These are phyloP conservation scores for Paracentrotus lividus DNA, from an alignment of 53 echinoderm and acorn worm species.

Conservation along the genomic window DNA sequence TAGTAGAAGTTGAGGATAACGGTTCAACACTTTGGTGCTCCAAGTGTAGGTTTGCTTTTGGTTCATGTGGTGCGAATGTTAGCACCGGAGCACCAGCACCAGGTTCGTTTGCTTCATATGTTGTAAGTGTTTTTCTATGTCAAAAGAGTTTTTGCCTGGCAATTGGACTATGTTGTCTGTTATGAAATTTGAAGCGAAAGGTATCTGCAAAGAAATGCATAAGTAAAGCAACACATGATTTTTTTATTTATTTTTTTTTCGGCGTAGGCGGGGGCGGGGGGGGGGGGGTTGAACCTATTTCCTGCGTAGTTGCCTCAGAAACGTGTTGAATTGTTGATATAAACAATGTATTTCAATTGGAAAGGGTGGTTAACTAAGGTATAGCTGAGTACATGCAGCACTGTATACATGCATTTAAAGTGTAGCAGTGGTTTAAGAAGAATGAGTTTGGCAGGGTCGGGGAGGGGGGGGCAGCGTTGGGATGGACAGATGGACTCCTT, in stretches of 20 bases:
- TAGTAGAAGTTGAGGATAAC: background rate
- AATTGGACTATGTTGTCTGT: background rate
- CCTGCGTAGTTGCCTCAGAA: too few relatives aligned
- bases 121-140: background rate
- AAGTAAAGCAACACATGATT: background rate
- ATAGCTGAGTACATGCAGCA: background rate
- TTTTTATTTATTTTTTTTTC: too few relatives aligned
- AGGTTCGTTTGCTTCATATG: background rate
- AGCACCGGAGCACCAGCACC: background rate
- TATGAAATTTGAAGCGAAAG: background rate
- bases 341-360: background rate
- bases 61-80: background rate
- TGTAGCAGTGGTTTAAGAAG: background rate
- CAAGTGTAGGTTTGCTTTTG: background rate
- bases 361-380: background rate
- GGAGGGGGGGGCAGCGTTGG: background rate
- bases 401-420: background rate
- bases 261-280: too few relatives aligned
- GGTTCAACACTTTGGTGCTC: conserved; percentile 6
- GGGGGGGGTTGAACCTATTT: too few relatives aligned
- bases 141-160: conserved; percentile 21
- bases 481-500: background rate
- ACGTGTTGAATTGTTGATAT: background rate
- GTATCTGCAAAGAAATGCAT: background rate
- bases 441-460: background rate